These are phyloP conservation scores for Phalera bucephala DNA, from an alignment of 2,888 invertebrate genomes.

Conservation along the genomic window DNA sequence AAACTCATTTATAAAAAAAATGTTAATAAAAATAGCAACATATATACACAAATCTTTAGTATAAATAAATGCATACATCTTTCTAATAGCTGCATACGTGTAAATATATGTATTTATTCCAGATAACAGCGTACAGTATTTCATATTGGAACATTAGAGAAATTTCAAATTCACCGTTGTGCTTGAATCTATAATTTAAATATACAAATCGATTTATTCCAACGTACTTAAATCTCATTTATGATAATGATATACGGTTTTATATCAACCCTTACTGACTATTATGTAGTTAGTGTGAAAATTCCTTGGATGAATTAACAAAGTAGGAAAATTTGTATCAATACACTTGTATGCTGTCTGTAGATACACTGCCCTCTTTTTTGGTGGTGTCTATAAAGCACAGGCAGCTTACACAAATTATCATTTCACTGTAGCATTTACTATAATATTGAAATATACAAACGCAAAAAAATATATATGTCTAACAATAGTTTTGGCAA, in stretches of 20 bases:
- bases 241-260: constrained; percentile 28
- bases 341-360: not conserved
- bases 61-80: constrained; percentile 3
- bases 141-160: too few relatives aligned
- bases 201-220: constrained; percentile 19
- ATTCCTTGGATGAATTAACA: constrained; percentile 9
- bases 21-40: not conserved
- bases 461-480: constrained; percentile 37
- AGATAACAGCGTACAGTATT: too few relatives aligned
- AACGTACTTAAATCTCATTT: constrained; percentile 22
- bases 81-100: too few relatives aligned
- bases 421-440: constrained; percentile 23
- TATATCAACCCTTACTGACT: constrained; percentile 24
- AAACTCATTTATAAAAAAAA: too few relatives aligned
- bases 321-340: constrained; percentile 17
- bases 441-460: constrained; percentile 25
- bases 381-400: constrained; percentile 25
- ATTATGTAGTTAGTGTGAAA: constrained; percentile 12
- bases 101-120: too few relatives aligned
- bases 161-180: constrained; percentile 21
- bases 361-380: constrained; percentile 6
- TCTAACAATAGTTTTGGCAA: constrained; percentile 66
- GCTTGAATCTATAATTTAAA: constrained; percentile 27
- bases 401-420: constrained; percentile 19
- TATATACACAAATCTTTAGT: not conserved